Evolutionary conservation across 2,888 invertebrate genomes (phyloP).

Genomic region (Disparrhopalites patrizii): DNA sequence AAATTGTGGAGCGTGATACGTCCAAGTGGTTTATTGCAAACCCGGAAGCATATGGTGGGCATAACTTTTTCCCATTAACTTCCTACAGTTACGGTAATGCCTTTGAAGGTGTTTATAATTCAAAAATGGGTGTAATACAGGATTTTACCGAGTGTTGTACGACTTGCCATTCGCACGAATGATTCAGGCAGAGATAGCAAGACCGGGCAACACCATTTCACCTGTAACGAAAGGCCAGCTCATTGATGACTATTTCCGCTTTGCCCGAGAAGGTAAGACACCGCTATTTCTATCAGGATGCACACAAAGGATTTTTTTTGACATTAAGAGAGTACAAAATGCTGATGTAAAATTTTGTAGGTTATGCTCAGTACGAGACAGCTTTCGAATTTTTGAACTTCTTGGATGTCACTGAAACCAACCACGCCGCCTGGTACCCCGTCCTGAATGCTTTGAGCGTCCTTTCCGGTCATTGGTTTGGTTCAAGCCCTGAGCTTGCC

Average conservation of each 20-base stretch:
- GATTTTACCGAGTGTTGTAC: conserved; percentile 34
- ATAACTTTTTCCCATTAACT: background rate
- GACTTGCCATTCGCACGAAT: conserved; percentile 20
- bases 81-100: too few species aligned
- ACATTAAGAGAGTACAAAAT: background rate
- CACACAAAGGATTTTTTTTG: background rate
- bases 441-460: background rate
- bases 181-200: conserved; percentile 34
- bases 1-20: background rate
- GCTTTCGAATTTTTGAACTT: conserved; percentile 9
- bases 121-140: too few species aligned
- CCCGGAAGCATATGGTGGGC: conserved; percentile 29
- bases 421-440: conserved; percentile 9
- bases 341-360: background rate
- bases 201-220: conserved; percentile 28
- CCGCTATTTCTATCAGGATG: background rate
- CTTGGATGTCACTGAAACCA: conserved; percentile 20
- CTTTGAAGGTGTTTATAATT: too few species aligned
- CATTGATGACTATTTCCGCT: conserved; percentile 42
- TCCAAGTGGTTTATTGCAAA: conserved; percentile 32
- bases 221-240: conserved; percentile 34
- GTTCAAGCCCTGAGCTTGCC: background rate
- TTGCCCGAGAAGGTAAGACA: conserved; percentile 34
- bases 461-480: too few species aligned
- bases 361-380: background rate